A percentile compares a stretch with the other conserved stretches of the same genome.
These are phyloP conservation scores for Drosophila paracracens DNA, from an alignment of 2,888 invertebrate genomes.

Conservation along the genomic window DNA sequence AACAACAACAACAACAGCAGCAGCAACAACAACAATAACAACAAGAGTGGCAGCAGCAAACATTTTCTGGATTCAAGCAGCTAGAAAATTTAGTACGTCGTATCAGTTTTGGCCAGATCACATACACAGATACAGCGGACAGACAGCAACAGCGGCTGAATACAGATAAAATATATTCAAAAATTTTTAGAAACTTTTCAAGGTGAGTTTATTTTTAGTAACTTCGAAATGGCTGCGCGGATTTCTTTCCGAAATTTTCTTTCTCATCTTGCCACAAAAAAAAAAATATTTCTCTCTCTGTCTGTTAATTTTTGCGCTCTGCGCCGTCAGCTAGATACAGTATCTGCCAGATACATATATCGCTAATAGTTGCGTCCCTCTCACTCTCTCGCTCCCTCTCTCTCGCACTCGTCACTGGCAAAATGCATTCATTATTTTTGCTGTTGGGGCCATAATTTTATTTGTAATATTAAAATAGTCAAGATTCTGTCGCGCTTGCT, in stretches of 20 bases:
- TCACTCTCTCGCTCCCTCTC: constrained; percentile 14
- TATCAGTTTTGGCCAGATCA: constrained; percentile 57
- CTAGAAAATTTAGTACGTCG: constrained; percentile 34
- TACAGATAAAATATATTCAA: constrained; percentile 57
- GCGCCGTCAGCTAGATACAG: constrained; percentile 38
- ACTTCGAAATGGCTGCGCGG: constrained; percentile 81
- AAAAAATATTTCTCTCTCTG: constrained; percentile 5
- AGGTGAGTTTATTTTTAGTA: constrained; percentile 85
- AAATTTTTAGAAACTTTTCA: constrained; percentile 84
- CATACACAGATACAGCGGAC: constrained; percentile 42
- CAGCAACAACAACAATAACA: constrained; percentile 26
- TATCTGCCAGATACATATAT: constrained; percentile 56
- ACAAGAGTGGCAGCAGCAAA: constrained; percentile 22
- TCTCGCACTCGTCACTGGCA: constrained; percentile 5
- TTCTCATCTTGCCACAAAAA: constrained; percentile 22
- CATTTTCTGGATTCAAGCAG: constrained; percentile 57
- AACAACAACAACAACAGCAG: constrained; percentile 29
- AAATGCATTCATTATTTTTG: constrained; percentile 44
- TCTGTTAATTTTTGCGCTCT: constrained; percentile 28
- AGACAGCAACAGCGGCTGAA: constrained; percentile 35
- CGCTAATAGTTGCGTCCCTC: constrained; percentile 34
- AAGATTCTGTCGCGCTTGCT: not conserved
- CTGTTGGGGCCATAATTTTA: constrained; percentile 34
- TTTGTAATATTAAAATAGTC: constrained; percentile 48
- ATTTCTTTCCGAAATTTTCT: constrained; percentile 70